A percentile compares a stretch with the other conserved stretches of the same genome.
Evolutionary conservation across 1,140 invertebrate species (phyloP).

Genomic region (Kradibia gibbosae): DNA sequence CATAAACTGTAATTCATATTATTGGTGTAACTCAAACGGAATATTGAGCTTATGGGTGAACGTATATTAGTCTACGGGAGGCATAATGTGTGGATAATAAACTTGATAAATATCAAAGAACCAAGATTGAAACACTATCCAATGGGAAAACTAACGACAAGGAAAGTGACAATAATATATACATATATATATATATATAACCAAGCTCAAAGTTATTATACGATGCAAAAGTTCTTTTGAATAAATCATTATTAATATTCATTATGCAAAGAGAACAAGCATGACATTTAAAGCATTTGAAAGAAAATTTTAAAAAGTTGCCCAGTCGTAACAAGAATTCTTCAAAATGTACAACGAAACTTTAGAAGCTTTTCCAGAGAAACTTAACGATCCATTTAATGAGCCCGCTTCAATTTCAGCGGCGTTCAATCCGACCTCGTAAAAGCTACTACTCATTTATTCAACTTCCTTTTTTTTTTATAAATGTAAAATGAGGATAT

Average conservation of each 20-base stretch:
- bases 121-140: no score
- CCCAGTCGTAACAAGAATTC: conserved; percentile 7
- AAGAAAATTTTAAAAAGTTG: not conserved
- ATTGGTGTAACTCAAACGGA: no score
- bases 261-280: not conserved
- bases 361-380: conserved; percentile 32
- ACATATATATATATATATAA: no score
- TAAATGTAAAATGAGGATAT: conserved; percentile 6
- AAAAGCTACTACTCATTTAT: not conserved
- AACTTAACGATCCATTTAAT: conserved; percentile 38
- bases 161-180: no score
- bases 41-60: no score
- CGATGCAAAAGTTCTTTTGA: not conserved
- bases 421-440: not conserved
- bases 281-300: not conserved
- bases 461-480: not conserved
- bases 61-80: no score
- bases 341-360: conserved; percentile 1
- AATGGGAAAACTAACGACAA: not conserved
- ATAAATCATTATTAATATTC: conserved; percentile 1
- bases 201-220: not conserved
- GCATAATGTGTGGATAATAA: no score
- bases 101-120: no score
- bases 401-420: conserved; percentile 23
- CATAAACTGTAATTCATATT: no score